A percentile compares a stretch with the other conserved stretches of the same genome.
Evolutionary conservation across 2,888 invertebrate species (phyloP).

Genomic region (Tubulanus polymorphus): DNA sequence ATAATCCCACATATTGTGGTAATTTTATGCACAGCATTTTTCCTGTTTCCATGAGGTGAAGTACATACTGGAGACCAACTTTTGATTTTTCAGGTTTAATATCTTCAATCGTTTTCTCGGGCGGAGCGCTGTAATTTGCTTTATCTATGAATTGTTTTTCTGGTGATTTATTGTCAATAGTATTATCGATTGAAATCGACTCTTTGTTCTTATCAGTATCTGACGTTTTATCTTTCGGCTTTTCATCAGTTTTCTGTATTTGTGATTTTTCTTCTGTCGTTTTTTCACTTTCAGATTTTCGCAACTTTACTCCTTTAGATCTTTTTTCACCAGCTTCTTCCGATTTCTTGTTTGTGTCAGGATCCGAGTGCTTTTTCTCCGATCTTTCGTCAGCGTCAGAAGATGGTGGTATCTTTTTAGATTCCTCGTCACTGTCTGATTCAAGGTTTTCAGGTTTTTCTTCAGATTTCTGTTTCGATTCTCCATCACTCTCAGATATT

Average conservation of each 20-base stretch:
- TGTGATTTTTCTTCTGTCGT: conserved; percentile 3
- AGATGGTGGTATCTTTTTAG: background rate
- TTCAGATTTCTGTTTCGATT: too few relatives aligned
- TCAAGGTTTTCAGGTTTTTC: too few relatives aligned
- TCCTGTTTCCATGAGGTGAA: too few relatives aligned
- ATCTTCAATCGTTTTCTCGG: too few relatives aligned
- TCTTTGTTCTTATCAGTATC: background rate
- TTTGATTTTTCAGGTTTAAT: too few relatives aligned
- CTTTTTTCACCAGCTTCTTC: background rate
- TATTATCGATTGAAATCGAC: background rate
- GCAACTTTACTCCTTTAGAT: background rate
- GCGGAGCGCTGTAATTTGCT: too few relatives aligned
- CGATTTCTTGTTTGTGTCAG: background rate
- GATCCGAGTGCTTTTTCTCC: background rate
- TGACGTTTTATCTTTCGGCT: background rate
- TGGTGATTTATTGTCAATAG: too few relatives aligned
- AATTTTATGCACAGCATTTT: too few relatives aligned
- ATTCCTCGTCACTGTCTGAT: background rate
- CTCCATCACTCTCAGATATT: too few relatives aligned
- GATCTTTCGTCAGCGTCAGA: background rate
- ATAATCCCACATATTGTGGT: too few relatives aligned
- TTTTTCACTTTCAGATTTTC: conserved; percentile 2
- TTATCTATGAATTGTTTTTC: too few relatives aligned
- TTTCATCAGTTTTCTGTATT: background rate
- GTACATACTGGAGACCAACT: too few relatives aligned